Percentiles rank a stretch among this genome's conserved stretches.
Conservation (phyloP, 1,140 invertebrate species). For the Temnothorax curvispinosus region DNA sequence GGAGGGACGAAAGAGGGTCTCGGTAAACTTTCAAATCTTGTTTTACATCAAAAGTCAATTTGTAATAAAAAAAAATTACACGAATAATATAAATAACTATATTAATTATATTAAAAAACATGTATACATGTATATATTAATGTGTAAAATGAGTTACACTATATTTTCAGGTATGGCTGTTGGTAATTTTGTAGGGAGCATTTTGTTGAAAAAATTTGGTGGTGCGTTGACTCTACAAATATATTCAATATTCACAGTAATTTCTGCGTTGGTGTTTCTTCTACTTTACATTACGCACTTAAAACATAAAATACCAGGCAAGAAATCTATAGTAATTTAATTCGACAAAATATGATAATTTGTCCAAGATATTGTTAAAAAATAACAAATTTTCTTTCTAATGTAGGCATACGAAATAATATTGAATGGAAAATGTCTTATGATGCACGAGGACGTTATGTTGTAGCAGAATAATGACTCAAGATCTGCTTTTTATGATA, state of each 20-base stretch:
- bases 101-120: not conserved
- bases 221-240: conserved; percentile 86
- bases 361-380: not conserved
- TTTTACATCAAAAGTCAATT: not conserved
- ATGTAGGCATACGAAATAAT: too few relatives aligned
- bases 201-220: conserved; percentile 87
- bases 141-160: not conserved
- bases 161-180: conserved; percentile 86
- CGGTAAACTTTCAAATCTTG: conserved; percentile 85
- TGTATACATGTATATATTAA: not conserved
- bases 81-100: not conserved
- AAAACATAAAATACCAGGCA: conserved; percentile 79
- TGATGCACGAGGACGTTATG: conserved; percentile 61
- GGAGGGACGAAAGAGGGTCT: conserved; percentile 93
- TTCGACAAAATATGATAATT: not conserved
- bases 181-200: conserved; percentile 88
- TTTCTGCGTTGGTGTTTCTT: conserved; percentile 86
- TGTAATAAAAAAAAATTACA: not conserved
- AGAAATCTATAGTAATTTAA: not conserved
- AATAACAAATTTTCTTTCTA: not conserved
- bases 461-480: not conserved
- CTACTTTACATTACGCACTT: conserved; percentile 83
- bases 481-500: too few relatives aligned
- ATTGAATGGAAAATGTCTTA: too few relatives aligned
- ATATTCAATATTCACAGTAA: conserved; percentile 85